phyloP scores from a whole-genome alignment of 2,797 vertebrate genomes.

The Protonibea diacanthus region DNA sequence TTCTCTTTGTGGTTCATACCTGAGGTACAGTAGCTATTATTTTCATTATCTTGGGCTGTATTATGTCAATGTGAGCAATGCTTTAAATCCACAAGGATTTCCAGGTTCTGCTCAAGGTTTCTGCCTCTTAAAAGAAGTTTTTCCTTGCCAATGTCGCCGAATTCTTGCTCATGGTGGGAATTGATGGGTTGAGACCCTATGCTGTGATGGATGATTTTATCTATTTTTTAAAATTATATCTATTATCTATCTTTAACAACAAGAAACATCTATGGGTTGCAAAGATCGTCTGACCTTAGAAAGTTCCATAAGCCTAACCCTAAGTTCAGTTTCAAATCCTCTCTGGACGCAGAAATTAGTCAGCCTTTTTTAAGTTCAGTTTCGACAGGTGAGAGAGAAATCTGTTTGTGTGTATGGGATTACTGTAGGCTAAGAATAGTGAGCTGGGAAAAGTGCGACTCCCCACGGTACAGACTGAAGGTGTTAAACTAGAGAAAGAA shows the following conservation, averaged over 20 bases:
- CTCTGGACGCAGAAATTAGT: neutral
- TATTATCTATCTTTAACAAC: neutral
- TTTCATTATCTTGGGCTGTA: neutral
- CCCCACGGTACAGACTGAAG: constrained; percentile 41
- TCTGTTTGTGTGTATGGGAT: constrained; percentile 62
- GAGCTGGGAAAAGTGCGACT: constrained; percentile 38
- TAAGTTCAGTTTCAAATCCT: neutral
- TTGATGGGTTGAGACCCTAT: too few relatives aligned
- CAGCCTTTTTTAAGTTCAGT: neutral
- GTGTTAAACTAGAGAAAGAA: constrained; percentile 29
- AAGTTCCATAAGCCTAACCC: neutral
- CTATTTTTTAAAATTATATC: too few relatives aligned
- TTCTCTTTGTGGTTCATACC: neutral
- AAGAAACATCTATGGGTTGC: neutral
- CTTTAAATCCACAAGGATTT: neutral
- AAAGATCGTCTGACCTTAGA: neutral
- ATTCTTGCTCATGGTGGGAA: too few relatives aligned
- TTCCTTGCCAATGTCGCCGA: too few relatives aligned
- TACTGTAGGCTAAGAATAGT: constrained; percentile 64
- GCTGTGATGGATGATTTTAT: neutral
- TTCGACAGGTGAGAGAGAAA: constrained; percentile 37
- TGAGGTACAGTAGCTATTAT: neutral
- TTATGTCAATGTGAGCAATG: neutral
- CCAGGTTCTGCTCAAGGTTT: too few relatives aligned
- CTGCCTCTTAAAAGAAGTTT: too few relatives aligned